Conservation (phyloP, 2,797 vertebrate species). For the Mallotus villosus region DNA sequence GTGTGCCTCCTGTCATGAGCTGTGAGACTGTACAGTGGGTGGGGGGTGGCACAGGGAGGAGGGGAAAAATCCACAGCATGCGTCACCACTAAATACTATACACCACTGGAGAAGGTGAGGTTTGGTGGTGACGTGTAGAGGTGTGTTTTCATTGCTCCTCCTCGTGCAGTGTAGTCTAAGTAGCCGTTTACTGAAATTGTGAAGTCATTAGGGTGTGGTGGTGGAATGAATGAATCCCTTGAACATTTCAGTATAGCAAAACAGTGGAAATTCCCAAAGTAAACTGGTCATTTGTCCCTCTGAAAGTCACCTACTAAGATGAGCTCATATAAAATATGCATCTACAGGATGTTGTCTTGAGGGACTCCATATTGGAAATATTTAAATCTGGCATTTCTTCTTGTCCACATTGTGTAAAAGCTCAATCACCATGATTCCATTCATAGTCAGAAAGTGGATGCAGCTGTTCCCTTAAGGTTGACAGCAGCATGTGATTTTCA, state of each 20-base stretch:
- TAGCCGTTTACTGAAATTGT: constrained; percentile 19
- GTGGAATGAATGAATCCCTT: constrained; percentile 45
- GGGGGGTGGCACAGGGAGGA: too few species aligned
- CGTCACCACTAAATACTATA: background rate
- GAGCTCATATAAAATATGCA: too few species aligned
- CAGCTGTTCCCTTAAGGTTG: too few species aligned
- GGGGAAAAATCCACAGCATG: background rate
- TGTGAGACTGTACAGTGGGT: too few species aligned
- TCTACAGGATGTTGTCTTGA: too few species aligned
- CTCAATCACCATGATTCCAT: too few species aligned
- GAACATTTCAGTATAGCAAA: constrained; percentile 28
- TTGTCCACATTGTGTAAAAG: too few species aligned
- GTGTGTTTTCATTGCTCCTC: constrained; percentile 1
- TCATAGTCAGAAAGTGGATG: too few species aligned
- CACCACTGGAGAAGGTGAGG: constrained; percentile 3
- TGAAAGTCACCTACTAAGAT: background rate
- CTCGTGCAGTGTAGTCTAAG: background rate
- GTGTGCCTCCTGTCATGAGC: too few species aligned
- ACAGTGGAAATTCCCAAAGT: constrained; percentile 13
- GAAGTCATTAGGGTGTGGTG: constrained; percentile 18
- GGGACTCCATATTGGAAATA: too few species aligned
- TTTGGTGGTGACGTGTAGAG: background rate
- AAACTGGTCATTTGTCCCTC: background rate
- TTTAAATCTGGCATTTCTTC: too few species aligned
- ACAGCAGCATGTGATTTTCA: too few species aligned